A percentile compares a stretch with the other conserved stretches of the same genome.
These are phyloP conservation scores for Gallinago undulata DNA, from an alignment of 2,113 vertebrate species.

Conservation along the genomic window DNA sequence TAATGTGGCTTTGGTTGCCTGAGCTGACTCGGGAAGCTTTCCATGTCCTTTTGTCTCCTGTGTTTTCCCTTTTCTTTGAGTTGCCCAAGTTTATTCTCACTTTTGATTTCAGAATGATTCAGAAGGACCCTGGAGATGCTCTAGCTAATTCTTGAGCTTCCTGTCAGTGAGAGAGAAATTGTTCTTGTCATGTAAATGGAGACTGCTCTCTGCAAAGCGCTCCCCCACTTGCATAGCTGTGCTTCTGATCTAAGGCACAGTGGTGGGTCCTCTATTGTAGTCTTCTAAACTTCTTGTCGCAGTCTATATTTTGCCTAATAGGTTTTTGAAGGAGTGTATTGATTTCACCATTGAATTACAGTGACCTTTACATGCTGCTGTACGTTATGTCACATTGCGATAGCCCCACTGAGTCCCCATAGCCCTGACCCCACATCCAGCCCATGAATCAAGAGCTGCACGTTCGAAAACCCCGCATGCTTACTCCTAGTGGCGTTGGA, in stretches of 20 bases:
- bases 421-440: background rate
- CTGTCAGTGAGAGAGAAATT: background rate
- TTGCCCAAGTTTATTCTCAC: constrained; percentile 22
- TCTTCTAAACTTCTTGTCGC: background rate
- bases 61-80: background rate
- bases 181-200: background rate
- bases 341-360: background rate
- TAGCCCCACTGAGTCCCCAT: background rate
- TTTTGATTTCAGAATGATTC: background rate
- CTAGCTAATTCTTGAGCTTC: background rate
- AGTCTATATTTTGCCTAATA: constrained; percentile 27
- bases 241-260: background rate
- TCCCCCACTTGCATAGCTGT: background rate
- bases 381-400: background rate
- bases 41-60: background rate
- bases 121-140: background rate
- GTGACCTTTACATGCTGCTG: background rate
- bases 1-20: background rate
- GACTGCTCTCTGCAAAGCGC: background rate
- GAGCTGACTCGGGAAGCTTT: background rate
- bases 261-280: background rate
- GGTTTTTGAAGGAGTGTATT: constrained; percentile 12
- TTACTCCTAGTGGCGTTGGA: background rate
- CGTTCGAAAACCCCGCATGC: background rate
- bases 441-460: background rate